phyloP scores from a whole-genome alignment of 2,797 vertebrate genomes.

The Acanthopagrus latus region DNA sequence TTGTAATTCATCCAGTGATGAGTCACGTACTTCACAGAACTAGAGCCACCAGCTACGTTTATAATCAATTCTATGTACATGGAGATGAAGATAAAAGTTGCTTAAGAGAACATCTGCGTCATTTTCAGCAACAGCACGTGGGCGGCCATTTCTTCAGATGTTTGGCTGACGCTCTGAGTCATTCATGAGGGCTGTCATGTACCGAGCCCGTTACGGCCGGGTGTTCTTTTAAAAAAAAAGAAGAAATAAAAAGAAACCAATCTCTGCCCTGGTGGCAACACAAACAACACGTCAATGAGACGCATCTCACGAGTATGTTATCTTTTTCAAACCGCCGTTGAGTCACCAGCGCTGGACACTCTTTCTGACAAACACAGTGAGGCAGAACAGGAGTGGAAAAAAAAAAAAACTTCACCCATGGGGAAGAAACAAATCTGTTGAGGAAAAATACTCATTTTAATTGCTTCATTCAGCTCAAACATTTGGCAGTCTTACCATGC shows the following conservation, averaged over 20 bases:
- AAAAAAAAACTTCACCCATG: conserved; percentile 7
- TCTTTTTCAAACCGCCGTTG: conserved; percentile 3
- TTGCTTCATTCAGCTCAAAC: conserved; percentile 4
- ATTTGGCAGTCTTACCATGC: conserved; percentile 1
- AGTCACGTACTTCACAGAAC: conserved; percentile 64
- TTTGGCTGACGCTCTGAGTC: conserved; percentile 56
- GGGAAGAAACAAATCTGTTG: not conserved
- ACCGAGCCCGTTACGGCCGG: not conserved
- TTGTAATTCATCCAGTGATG: conserved; percentile 57
- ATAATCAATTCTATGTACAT: conserved; percentile 17
- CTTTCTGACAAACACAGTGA: not conserved
- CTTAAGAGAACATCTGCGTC: conserved; percentile 54
- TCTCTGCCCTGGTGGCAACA: conserved; percentile 7
- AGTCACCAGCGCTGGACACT: not conserved
- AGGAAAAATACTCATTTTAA: conserved; percentile 16
- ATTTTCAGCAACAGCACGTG: conserved; percentile 56
- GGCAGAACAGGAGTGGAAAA: not conserved
- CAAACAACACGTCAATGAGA: conserved; percentile 9
- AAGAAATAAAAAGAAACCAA: conserved; percentile 11
- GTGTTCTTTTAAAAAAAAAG: conserved; percentile 6
- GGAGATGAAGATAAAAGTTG: conserved; percentile 40
- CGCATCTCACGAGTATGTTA: not conserved
- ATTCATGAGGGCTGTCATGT: conserved; percentile 38
- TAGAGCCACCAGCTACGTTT: conserved; percentile 11
- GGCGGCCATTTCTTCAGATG: conserved; percentile 62